Base-by-base conservation (phyloP, 1,140 invertebrate species). In the Lamellibrachia luymesi region DNA sequence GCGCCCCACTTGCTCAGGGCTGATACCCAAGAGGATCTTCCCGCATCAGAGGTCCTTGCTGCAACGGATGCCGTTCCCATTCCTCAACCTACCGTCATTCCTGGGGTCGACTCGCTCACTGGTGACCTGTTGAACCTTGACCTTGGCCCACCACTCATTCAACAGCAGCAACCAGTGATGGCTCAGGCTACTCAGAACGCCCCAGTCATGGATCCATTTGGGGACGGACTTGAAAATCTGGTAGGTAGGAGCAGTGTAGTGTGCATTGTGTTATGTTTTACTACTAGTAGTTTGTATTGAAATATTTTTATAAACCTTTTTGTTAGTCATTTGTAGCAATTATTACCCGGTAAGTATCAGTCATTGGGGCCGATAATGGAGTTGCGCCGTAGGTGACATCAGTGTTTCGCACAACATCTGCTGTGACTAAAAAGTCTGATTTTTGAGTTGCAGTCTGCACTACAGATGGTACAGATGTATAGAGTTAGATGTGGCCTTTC, bases 91-190 rank as follows among this genome's bases (percentile, higher is more conserved):
- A 92, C 92, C 8, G 93, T 94, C 50, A 94, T 94, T 56, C 93
- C 93, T 50, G 94, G 94, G 52, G 93, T 50, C 22, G 99, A 99
- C 95, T 98, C 98, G 2, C 97, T 99, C 0, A 99, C 99, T 96
- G 99, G 98, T 0, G 99, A 99, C 97, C 97, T 99, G 49, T 97
- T 99, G 56, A 98, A 98, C 92, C 98, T 99, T 98, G 99, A 99
- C 96, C 98, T 99, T 94, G 95, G 97, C 97, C 92, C 96, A 95
- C 96, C 93, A 22, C 92, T 93, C 50, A 95, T 94, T 94, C 93
- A 93, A 38, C 52, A 80, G 25, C 92, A 92, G 38, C 90, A 91
- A 93, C 91, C 51, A 13, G 38, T 51, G 13, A 52, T 56, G 80
- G 95, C 96, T 25, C 92, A 50, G 89, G 96, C 94, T 80, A 95